Conservation (phyloP, 2,797 vertebrate species). For the Hyperoplus lanceolatus region DNA sequence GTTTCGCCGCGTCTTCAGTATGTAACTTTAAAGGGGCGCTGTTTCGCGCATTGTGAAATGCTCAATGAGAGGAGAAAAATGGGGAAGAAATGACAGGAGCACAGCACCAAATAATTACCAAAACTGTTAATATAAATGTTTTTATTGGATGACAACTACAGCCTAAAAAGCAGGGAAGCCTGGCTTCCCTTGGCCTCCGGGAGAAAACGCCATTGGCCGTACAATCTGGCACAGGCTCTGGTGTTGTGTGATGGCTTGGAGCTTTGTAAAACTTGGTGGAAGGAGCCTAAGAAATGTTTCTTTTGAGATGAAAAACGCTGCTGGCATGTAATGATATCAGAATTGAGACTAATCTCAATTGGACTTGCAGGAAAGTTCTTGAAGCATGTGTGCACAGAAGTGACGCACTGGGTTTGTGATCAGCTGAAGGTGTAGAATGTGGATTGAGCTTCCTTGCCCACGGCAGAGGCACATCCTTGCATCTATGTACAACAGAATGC, state of each 20-base stretch:
- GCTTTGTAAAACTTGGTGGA: conserved; percentile 48
- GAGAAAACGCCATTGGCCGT: neutral
- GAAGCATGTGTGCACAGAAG: conserved; percentile 48
- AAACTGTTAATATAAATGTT: no score
- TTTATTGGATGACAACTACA: no score
- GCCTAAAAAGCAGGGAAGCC: no score
- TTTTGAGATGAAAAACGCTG: conserved; percentile 53
- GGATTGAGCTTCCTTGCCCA: conserved; percentile 27
- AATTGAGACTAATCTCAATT: conserved; percentile 56
- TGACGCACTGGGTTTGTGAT: conserved; percentile 64
- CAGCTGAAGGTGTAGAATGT: conserved; percentile 43
- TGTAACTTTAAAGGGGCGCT: no score
- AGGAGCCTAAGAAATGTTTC: conserved; percentile 50
- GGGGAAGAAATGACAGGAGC: no score
- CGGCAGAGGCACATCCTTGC: conserved; percentile 43
- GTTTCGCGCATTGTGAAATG: no score
- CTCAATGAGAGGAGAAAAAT: no score
- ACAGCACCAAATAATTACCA: no score
- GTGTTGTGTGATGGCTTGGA: conserved; percentile 30
- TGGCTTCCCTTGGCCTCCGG: no score
- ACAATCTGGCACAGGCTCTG: conserved; percentile 8
- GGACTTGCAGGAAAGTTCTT: conserved; percentile 44
- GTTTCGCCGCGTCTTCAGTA: no score
- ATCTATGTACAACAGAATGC: conserved; percentile 25
- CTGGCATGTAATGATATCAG: conserved; percentile 45